Evolutionary conservation across 2,113 vertebrate genomes (phyloP).

Genomic region (Myiagra hebetior): DNA sequence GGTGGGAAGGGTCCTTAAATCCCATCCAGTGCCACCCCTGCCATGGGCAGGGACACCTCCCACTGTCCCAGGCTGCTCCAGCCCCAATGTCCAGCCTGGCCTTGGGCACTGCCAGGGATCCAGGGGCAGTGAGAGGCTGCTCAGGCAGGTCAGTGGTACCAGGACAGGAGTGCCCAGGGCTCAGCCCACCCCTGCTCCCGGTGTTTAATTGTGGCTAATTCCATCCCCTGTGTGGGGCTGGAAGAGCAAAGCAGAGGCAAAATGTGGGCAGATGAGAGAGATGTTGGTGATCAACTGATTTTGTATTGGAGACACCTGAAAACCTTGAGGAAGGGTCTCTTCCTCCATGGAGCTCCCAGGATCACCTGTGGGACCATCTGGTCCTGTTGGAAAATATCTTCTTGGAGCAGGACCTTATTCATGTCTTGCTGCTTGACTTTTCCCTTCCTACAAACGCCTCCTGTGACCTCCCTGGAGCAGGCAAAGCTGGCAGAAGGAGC

Average conservation of each 20-base stretch:
- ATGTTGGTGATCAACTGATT: neutral
- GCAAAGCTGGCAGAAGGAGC: neutral
- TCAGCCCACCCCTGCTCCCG: fast-evolving
- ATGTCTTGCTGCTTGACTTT: neutral
- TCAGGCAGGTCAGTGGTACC: neutral
- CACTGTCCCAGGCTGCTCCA: neutral
- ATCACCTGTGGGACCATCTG: neutral
- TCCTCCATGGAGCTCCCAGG: neutral
- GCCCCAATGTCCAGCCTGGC: neutral
- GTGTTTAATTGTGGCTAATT: neutral
- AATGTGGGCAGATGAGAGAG: neutral
- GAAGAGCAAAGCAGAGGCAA: neutral
- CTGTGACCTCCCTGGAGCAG: fast-evolving
- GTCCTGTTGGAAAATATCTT: neutral
- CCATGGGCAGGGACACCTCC: neutral
- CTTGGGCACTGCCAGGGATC: neutral
- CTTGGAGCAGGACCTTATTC: neutral
- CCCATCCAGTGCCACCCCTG: neutral
- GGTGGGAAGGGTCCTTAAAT: neutral
- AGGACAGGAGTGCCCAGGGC: neutral
- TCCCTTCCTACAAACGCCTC: fast-evolving
- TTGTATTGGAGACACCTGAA: neutral
- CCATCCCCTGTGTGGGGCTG: neutral
- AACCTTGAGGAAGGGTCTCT: neutral
- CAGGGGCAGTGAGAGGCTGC: neutral